Base-by-base conservation (phyloP, 1,140 invertebrate species). In the Drosophila bocki region DNA sequence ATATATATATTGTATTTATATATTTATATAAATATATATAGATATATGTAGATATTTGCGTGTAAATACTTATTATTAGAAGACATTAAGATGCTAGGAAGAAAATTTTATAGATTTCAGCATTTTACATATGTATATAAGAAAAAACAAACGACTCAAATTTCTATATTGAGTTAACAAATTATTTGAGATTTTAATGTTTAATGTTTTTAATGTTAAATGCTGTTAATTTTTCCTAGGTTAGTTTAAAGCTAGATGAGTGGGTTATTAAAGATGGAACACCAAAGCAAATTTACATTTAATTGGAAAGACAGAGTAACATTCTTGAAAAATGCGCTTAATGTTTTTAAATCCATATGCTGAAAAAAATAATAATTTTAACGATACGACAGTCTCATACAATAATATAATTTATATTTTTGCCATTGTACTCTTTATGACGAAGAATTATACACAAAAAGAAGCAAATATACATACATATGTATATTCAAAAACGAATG, bases 41-140 rank as follows among this genome's bases (percentile, higher is more conserved):
- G 22, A 22, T 22, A 22, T 22, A 22, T 22, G 22, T 22, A 22
- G 22, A 15, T 71, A 39, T 44, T 59, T 35, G 35, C 7, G 32
- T 37, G 22, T 54, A 35, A 59, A 54, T 71, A 42, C 44, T 80
- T 54, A 70, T 72, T 76, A 13, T 74, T 59, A 60, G 45, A 77
- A 87, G 78, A 87, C 63, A 61, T 82, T 68, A 17, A 75, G 44
- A 53, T 72, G 41, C 51, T 81, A 74, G 68, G 75, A 78, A 69
- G 47, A 39, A 22, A 45, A 65, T 50, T 47, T 62, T 44, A 26
- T 48, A 51, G 48, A 53, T 7, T 35, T 35, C 59, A 11, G n/a
- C n/a, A 63, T 45, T 65, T 65, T 65, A 37, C 42, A 35, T 65
- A 35, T 60, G 19, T 22, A 45, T 60, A 29, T 22, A 45, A 15